These are phyloP conservation scores for Saccopteryx leptura DNA, from an alignment of 2,113 vertebrate species.

Conservation along the genomic window DNA sequence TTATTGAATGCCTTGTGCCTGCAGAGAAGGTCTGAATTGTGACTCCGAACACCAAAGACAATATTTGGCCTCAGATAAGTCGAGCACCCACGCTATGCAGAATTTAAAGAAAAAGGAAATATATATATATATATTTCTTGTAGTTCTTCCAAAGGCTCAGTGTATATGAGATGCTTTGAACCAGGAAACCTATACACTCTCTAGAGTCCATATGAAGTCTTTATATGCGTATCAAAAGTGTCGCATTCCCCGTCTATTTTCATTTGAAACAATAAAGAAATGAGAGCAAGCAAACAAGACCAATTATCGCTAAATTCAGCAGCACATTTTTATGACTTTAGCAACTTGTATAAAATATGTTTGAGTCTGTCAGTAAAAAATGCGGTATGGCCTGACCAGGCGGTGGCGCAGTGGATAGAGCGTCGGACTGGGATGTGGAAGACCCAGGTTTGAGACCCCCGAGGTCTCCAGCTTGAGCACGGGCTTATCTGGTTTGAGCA, in stretches of 20 bases:
- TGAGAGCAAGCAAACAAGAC: not conserved
- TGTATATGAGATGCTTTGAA: not conserved
- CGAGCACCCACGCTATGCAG: not conserved
- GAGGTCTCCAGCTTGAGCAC: no score
- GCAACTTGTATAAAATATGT: not conserved
- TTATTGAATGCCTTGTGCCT: not conserved
- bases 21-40: not conserved
- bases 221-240: not conserved
- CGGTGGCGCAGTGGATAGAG: no score
- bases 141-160: not conserved
- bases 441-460: no score
- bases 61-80: not conserved
- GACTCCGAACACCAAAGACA: not conserved
- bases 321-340: conserved; percentile 35
- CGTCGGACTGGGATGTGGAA: no score
- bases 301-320: not conserved
- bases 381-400: not conserved
- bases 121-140: not conserved
- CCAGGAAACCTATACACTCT: not conserved
- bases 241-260: not conserved
- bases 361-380: conserved; percentile 1
- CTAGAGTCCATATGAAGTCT: not conserved
- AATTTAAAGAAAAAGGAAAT: not conserved
- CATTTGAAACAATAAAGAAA: conserved; percentile 9
- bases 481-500: no score